Evolutionary conservation across 2,888 invertebrate genomes (phyloP).

Genomic region (Rhyacophila evoluta): DNA sequence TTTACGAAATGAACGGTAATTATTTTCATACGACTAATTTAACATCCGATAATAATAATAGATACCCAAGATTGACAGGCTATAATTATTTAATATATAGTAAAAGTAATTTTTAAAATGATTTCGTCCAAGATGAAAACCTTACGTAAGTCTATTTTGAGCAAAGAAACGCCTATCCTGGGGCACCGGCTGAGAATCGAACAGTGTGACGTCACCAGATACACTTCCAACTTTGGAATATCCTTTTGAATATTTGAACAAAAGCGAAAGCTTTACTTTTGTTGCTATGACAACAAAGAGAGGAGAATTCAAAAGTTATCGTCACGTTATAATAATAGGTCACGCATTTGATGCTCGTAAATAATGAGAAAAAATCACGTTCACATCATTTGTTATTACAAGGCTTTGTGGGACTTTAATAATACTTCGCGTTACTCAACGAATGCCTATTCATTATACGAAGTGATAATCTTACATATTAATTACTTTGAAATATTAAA

Average conservation of each 20-base stretch:
- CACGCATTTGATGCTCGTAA: not conserved
- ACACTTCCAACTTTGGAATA: slow-evolving; percentile 18
- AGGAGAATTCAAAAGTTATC: slow-evolving; percentile 17
- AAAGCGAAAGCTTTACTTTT: slow-evolving; percentile 18
- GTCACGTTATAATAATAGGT: not conserved
- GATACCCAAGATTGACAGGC: not conserved
- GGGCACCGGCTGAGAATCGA: not conserved
- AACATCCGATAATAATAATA: not conserved
- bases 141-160: not conserved
- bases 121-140: not conserved
- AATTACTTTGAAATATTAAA: not conserved
- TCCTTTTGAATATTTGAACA: slow-evolving; percentile 23
- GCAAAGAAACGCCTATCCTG: not conserved
- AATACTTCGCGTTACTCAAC: not conserved
- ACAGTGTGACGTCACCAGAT: not conserved
- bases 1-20: too few species aligned
- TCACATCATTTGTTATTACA: not conserved
- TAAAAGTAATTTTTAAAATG: not conserved
- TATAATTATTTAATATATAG: too few species aligned
- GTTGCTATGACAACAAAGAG: slow-evolving; percentile 18
- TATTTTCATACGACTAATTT: too few species aligned
- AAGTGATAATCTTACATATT: not conserved
- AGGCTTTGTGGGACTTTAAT: not conserved
- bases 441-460: not conserved
- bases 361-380: not conserved